Evolutionary conservation across 92 coral and sea anemone species (phyloP).

Genomic region (Epizoanthus scotinus): DNA sequence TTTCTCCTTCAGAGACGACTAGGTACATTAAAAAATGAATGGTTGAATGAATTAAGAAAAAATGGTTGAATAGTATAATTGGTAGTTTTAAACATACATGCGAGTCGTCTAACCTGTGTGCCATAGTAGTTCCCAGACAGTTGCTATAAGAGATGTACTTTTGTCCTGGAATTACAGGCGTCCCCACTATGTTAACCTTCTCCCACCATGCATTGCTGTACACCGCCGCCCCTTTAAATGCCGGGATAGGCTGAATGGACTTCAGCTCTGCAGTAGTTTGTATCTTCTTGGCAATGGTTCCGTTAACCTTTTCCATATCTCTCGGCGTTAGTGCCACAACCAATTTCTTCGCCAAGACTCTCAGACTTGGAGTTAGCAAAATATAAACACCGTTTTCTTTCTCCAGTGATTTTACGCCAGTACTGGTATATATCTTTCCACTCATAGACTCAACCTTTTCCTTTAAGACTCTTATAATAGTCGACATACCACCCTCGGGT

Average conservation of each 20-base stretch:
- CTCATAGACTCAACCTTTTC: constrained; percentile 52
- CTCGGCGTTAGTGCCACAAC: constrained; percentile 66
- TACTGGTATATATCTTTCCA: constrained; percentile 62
- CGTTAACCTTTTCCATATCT: constrained; percentile 56
- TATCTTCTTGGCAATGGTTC: constrained; percentile 62
- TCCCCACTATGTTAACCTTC: constrained; percentile 41
- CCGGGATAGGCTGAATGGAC: constrained; percentile 76
- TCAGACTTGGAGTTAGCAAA: constrained; percentile 51
- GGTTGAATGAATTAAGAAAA: too few relatives aligned
- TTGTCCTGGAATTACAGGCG: constrained; percentile 73
- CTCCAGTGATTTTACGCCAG: constrained; percentile 52
- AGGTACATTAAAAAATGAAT: too few relatives aligned
- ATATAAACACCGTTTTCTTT: background rate
- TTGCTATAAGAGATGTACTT: constrained; percentile 73
- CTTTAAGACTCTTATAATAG: constrained; percentile 54
- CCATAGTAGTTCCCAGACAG: constrained; percentile 77
- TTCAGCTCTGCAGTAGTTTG: constrained; percentile 57
- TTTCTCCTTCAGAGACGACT: too few relatives aligned
- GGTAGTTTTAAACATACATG: background rate
- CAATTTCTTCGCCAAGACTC: constrained; percentile 59
- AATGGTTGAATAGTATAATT: too few relatives aligned
- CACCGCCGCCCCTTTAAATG: constrained; percentile 86
- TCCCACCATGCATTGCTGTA: constrained; percentile 85
- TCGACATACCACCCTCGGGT: constrained; percentile 78
- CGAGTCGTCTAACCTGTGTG: constrained; percentile 64